phyloP scores from a whole-genome alignment of 2,797 vertebrate species.

The Strix occidentalis region DNA sequence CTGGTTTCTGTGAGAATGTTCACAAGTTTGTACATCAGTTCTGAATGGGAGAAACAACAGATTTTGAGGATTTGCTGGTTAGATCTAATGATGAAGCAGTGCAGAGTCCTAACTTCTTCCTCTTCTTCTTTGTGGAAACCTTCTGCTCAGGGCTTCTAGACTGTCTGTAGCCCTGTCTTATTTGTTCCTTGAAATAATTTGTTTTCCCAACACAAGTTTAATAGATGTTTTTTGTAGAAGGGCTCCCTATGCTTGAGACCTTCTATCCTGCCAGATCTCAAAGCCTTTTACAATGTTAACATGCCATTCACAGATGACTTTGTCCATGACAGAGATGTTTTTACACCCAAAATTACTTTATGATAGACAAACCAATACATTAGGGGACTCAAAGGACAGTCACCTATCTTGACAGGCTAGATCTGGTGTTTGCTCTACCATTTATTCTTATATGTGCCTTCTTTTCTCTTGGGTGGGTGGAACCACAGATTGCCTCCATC shows the following conservation, averaged over 20 bases:
- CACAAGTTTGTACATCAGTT: rapidly evolving
- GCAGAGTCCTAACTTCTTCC: background rate
- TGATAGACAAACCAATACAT: background rate
- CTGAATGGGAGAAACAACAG: background rate
- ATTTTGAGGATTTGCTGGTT: background rate
- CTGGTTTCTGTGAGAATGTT: background rate
- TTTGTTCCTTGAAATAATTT: background rate
- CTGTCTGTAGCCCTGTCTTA: background rate
- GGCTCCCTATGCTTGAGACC: background rate
- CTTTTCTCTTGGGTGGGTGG: background rate
- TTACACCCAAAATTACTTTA: background rate
- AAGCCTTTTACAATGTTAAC: rapidly evolving
- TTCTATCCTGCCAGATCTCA: background rate
- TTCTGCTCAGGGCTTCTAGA: background rate
- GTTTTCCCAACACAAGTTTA: background rate
- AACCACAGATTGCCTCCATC: background rate
- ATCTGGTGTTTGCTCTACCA: background rate
- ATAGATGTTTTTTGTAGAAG: background rate
- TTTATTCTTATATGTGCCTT: background rate
- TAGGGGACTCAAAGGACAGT: background rate
- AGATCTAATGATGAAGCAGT: background rate
- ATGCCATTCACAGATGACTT: background rate
- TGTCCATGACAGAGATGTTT: background rate
- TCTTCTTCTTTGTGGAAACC: background rate
- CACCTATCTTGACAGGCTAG: background rate